Evolutionary conservation across 1,140 invertebrate species (phyloP), one percentile per base, ranked within the genome.

Genomic region (Drosophila arawakana): DNA sequence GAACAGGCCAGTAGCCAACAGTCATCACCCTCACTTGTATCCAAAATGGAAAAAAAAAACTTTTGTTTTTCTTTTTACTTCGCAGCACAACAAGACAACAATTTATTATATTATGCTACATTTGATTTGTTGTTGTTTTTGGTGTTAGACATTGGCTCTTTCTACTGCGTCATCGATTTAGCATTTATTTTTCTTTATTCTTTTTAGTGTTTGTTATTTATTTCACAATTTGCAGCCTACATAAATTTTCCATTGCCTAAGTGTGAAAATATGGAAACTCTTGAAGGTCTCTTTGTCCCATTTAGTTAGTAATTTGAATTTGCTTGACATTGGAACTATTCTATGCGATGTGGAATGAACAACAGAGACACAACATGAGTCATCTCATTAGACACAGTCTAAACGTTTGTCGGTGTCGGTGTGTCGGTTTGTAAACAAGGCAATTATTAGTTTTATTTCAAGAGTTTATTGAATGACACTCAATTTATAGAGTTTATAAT

Each of bases 291-390:
- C 57, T 43, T 50, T 30, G 25, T 30, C 25, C 15, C 34, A 54
- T 85, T 55, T 80, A 81, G 71, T 85, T 50, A 60, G 59, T 59
- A 70, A 69, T 30, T 30, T 67, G 77, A 76, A 82, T 83, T 65
- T 39, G 65, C 50, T 61, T 83, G 81, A 67, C 81, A 83, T 81
- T 83, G 78, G 3, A 43, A 43, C 41, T 43, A n/a, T 11, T 43
- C 13, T 13, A 43, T 43, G 11, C 0, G 41, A 43, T 43, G 41
- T 43, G 13, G 7, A 39, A 9, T 39, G 9, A 10, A 39, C 7
- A 39, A 39, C 7, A 39, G 10, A 39, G 37, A 9, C 39, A 37
- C 9, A 15, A 37, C 9, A 34, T 57, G 30, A 47, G 11, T 57
- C 52, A 66, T 8, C 52, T 37, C 30, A 15, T 25, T 30, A 47